Conservation (phyloP, 1,140 invertebrate genomes). For the Microplitis demolitor region DNA sequence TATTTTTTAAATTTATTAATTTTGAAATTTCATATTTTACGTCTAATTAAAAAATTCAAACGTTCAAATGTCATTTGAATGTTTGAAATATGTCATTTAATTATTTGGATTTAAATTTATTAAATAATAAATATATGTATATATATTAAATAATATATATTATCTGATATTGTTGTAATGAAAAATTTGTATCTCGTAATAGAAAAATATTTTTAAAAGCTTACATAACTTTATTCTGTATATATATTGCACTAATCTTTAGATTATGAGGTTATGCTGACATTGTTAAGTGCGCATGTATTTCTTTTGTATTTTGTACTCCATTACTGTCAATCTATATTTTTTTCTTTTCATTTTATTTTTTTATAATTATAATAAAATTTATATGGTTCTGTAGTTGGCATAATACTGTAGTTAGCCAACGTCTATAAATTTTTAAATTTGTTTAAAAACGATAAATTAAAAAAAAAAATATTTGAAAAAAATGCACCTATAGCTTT, state of each 20-base stretch:
- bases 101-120: too few species aligned
- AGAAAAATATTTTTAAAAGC: slow-evolving; percentile 18
- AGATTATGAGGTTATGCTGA: slow-evolving; percentile 20
- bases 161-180: background rate
- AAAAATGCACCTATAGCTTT: too few species aligned
- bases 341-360: background rate
- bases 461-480: too few species aligned
- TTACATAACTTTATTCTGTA: slow-evolving; percentile 20
- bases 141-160: background rate
- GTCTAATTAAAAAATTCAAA: too few species aligned
- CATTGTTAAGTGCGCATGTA: slow-evolving; percentile 17
- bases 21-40: background rate
- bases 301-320: background rate
- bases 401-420: too few species aligned
- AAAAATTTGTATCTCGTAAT: background rate
- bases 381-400: too few species aligned
- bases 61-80: too few species aligned
- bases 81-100: too few species aligned
- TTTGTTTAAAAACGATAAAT: too few species aligned
- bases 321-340: background rate
- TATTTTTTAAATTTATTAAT: background rate
- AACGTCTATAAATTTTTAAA: too few species aligned
- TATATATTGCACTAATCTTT: background rate
- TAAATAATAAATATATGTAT: background rate
- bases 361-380: background rate